These are phyloP conservation scores for Agelas oroides DNA, from an alignment of 37 sponge, comb jelly and placozoan genomes.

Conservation along the genomic window DNA sequence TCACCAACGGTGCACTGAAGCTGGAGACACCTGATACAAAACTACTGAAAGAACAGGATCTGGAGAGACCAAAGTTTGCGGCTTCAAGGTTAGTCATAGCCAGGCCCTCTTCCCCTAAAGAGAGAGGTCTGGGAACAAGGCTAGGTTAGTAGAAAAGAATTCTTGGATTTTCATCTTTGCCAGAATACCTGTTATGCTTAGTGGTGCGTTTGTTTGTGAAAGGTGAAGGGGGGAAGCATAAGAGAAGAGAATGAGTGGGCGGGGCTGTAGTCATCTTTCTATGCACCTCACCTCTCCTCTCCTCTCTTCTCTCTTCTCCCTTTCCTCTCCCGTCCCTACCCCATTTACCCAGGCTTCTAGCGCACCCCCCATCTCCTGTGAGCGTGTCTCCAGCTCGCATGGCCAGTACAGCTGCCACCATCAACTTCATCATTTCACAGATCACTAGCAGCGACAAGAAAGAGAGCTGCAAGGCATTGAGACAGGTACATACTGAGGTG, in stretches of 20 bases:
- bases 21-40: not conserved
- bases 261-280: too few species aligned
- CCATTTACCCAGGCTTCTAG: too few species aligned
- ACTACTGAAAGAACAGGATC: not conserved
- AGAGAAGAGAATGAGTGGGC: too few species aligned
- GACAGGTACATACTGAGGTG: too few species aligned
- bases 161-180: too few species aligned
- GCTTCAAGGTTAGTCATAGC: slow-evolving; percentile 9
- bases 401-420: slow-evolving; percentile 66
- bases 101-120: not conserved
- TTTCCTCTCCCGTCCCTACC: too few species aligned
- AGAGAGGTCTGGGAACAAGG: too few species aligned
- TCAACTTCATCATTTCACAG: slow-evolving; percentile 84
- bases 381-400: slow-evolving; percentile 37
- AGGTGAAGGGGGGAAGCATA: too few species aligned
- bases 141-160: too few species aligned
- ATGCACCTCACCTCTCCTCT: not conserved
- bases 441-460: slow-evolving; percentile 53
- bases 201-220: too few species aligned
- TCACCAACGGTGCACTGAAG: slow-evolving; percentile 12
- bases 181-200: too few species aligned
- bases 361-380: slow-evolving; percentile 54
- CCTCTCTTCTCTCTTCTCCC: not conserved
- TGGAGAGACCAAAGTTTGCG: not conserved
- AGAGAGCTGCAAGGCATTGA: slow-evolving; percentile 42